Evolutionary conservation across 1,140 invertebrate species (phyloP), one percentile per base, ranked within the genome.

Genomic region (Popillia japonica): DNA sequence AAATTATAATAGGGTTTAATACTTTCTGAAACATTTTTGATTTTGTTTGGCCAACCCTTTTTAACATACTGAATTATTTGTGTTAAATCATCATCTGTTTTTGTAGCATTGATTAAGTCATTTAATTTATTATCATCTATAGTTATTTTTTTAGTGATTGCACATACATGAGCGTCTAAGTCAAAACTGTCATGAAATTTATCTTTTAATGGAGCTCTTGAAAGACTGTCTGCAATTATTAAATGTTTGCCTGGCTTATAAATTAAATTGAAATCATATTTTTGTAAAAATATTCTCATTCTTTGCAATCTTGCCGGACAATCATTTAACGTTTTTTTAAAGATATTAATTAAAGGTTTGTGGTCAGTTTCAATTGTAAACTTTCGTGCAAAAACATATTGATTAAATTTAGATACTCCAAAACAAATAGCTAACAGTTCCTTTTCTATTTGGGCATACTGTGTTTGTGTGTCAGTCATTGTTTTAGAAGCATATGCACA

Each of bases 381-480:
- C 10, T 77, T 59, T 78, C 79, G 79, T 20, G 76, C 83, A 79
- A 80, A 85, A n/a, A 85, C 75, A 81, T 81, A 86, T 48, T 85
- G 78, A 78, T 80, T 76, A 79, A 83, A 82, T 41, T 77, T 77
- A 10, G 20, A 20, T 20, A 75, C 40, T 17, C 81, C 82, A 76
- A 83, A 86, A 17, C 72, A 78, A 23, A 86, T 80, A 41, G 81
- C 81, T 7, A 85, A 77, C n/a, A 82, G 41, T 73, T 82, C 78
- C 41, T 83, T 83, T 78, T 81, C 78, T 42, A 82, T 79, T 44
- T 81, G 79, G 20, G 79, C 48, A 82, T 81, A 79, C 27, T 34
- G 81, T 81, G 78, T 87, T 86, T 79, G 88, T 87, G 81, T n/a
- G 80, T 81, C 75, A 10, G 80, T 87, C 11, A 89, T 80, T n/a